Evolutionary conservation across 2,113 vertebrate species (phyloP).

Genomic region (Catharus minimus): DNA sequence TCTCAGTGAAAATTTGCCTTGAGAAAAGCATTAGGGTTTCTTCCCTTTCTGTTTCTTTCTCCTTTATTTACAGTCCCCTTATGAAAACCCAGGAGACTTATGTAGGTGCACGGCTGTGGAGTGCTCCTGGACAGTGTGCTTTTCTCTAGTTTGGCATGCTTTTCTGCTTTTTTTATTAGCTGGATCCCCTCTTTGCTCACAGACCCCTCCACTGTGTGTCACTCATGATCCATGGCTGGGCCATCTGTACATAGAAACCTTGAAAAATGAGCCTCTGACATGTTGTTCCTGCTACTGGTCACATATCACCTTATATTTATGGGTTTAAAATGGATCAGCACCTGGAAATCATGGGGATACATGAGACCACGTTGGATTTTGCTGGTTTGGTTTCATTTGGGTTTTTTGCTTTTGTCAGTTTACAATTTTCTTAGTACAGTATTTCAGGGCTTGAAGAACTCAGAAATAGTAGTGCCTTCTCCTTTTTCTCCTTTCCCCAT

Average conservation of each 20-base stretch:
- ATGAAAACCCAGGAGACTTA: background rate
- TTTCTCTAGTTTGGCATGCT: background rate
- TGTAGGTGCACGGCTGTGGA: background rate
- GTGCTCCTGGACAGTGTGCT: rapidly evolving
- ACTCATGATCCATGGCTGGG: background rate
- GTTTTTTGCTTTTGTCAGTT: background rate
- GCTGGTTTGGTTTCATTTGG: background rate
- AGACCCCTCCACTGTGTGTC: background rate
- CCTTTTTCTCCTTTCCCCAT: background rate
- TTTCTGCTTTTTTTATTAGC: background rate
- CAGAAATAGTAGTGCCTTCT: background rate
- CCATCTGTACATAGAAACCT: background rate
- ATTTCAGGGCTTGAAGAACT: background rate
- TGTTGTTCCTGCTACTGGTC: rapidly evolving
- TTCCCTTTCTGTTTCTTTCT: background rate
- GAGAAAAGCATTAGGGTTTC: rapidly evolving
- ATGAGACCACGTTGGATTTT: background rate
- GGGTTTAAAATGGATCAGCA: background rate
- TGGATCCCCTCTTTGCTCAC: background rate
- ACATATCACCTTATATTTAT: background rate
- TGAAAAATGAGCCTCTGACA: background rate
- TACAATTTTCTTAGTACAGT: background rate
- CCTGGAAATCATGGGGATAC: background rate
- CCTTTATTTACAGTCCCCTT: background rate
- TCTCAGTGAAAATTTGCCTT: background rate